Base-by-base conservation (phyloP, 2,797 vertebrate species). In the Uromys caudimaculatus region DNA sequence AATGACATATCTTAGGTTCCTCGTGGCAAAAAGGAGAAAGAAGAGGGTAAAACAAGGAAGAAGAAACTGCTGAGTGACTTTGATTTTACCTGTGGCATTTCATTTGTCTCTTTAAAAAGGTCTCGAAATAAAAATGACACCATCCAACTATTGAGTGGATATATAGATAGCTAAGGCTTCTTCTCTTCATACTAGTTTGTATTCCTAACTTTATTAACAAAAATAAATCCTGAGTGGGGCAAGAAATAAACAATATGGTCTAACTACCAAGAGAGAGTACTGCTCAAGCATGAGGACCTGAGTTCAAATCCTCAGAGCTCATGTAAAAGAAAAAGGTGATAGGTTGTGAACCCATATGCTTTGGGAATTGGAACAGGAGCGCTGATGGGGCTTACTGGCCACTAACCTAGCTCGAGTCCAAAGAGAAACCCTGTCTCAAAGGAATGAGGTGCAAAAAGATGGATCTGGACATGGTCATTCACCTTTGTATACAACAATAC, bases 71-170 rank as follows among this genome's bases (percentile, higher is more conserved):
- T 41, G 69, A 16, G 10, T 69, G 3, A 62, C 54, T 78, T 62
- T 62, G 56, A 8, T 52, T 81, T 50, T 79, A 71, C 38, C 8
- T 64, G 3, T 19, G 32, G n/a, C 24, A 12, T 17, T 89, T 85
- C 41, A 16, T 82, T 88, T 75, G 83, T 77, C 32, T 88, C 87
- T 17, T 62, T 77, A n/a, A 84, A 91, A 52, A 54, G 10, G 3
- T 44, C 24, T 73, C 89, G n/a, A 95, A 95, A 87, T 77, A 58
- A 76, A 47, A 32, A 67, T 62, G 44, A 58, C 17, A 56, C 82
- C 60, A 9, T 21, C 14, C 85, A 86, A 3, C 38, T 50, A 1
- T 35, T 32, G 32, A 16, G n/a, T 69, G 14, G 32, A 13, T 56
- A n/a, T 58, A 52, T 27, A 67, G 24, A 58, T 44, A 64, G 0